These are phyloP conservation scores for Strigops habroptila DNA, from an alignment of 2,113 vertebrate species.

Conservation along the genomic window DNA sequence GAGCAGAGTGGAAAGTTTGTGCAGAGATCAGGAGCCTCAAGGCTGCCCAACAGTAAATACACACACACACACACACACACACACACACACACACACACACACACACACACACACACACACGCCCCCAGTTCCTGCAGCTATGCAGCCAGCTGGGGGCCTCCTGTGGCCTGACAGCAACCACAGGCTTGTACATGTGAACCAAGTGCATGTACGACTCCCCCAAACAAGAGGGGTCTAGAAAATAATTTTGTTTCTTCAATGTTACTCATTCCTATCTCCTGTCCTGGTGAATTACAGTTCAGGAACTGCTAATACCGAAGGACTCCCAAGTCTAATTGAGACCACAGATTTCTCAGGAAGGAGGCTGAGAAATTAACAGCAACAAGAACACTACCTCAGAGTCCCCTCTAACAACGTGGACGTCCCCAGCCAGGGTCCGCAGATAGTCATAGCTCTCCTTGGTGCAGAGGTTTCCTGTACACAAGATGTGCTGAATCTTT, in stretches of 20 bases:
- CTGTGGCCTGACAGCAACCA: background rate
- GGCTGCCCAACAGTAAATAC: background rate
- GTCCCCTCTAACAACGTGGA: constrained; percentile 89
- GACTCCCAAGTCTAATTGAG: fast-evolving
- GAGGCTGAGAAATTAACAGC: too few species aligned
- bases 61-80: too few species aligned
- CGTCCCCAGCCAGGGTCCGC: constrained; percentile 87
- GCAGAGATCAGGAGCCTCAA: too few species aligned
- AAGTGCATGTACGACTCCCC: fast-evolving
- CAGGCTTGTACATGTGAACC: background rate
- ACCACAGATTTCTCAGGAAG: background rate
- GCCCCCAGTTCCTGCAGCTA: background rate
- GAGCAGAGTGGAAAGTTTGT: background rate
- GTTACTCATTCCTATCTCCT: background rate
- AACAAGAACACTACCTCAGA: constrained; percentile 80
- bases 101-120: background rate
- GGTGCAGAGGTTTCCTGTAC: constrained; percentile 91
- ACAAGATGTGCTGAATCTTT: constrained; percentile 92
- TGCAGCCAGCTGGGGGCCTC: too few species aligned
- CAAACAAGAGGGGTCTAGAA: background rate
- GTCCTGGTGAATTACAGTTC: background rate
- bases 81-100: too few species aligned
- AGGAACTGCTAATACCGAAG: background rate
- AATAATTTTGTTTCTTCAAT: background rate
- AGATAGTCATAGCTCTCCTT: constrained; percentile 92